phyloP scores from a whole-genome alignment of 37 sponge, comb jelly and placozoan species.

The Halisarca cf. caerulea region DNA sequence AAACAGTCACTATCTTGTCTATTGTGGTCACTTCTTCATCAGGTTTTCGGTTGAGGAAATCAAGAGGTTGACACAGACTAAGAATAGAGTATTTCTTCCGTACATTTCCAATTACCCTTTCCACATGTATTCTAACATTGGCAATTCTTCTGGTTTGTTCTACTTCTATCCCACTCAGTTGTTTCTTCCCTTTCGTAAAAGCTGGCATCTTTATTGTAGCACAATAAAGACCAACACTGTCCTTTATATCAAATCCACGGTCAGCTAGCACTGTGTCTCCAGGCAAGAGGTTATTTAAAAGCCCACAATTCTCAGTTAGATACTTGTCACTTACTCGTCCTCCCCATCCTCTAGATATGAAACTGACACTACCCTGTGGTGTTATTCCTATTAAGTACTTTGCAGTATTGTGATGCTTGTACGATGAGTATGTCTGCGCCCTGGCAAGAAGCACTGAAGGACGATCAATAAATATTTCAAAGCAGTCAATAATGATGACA shows the following conservation, averaged over 20 bases:
- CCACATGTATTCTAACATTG: slow-evolving; percentile 62
- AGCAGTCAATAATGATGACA: slow-evolving; percentile 39
- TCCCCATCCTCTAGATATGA: slow-evolving; percentile 6
- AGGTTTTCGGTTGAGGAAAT: too few relatives aligned
- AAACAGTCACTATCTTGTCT: too few relatives aligned
- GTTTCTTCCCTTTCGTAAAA: slow-evolving; percentile 46
- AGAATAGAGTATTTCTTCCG: slow-evolving; percentile 46
- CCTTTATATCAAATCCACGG: slow-evolving; percentile 23
- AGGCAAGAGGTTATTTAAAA: background rate
- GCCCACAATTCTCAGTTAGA: background rate
- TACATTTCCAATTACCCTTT: slow-evolving; percentile 43
- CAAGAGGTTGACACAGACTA: background rate
- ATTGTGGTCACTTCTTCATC: too few relatives aligned
- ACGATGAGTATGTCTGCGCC: slow-evolving; percentile 33
- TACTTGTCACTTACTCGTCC: slow-evolving; percentile 36
- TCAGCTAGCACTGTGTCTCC: slow-evolving; percentile 39
- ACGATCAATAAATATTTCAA: slow-evolving; percentile 41
- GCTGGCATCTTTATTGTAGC: background rate
- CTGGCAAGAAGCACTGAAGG: slow-evolving; percentile 25
- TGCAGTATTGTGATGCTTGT: slow-evolving; percentile 55
- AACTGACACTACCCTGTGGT: slow-evolving; percentile 5
- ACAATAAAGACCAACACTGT: slow-evolving; percentile 20
- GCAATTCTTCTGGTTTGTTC: slow-evolving; percentile 54
- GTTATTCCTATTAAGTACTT: slow-evolving; percentile 36
- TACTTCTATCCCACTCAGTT: slow-evolving; percentile 54